These are phyloP conservation scores for Parnassius smintheus DNA, from an alignment of 2,888 invertebrate species.

Conservation along the genomic window DNA sequence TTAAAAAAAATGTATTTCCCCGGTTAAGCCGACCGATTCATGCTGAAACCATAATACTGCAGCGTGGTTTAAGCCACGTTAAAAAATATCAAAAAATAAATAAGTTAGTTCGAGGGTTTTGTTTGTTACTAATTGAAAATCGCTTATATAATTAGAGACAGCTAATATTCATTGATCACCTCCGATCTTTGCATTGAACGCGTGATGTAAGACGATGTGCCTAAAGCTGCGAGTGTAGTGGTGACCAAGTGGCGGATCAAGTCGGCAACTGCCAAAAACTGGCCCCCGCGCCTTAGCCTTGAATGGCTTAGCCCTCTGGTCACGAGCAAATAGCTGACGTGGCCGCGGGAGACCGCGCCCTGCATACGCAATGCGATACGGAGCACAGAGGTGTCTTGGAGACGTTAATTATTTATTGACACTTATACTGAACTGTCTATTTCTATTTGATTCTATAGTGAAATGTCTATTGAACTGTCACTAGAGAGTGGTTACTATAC, in stretches of 20 bases:
- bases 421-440: too few relatives aligned
- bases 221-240: slow-evolving; percentile 38
- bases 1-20: too few relatives aligned
- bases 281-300: slow-evolving; percentile 77
- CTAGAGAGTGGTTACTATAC: too few relatives aligned
- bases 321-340: slow-evolving; percentile 80
- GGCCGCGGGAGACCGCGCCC: slow-evolving; percentile 74
- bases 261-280: slow-evolving; percentile 76
- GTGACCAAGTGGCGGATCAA: slow-evolving; percentile 56
- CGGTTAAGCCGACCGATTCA: too few relatives aligned
- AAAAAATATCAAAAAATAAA: too few relatives aligned
- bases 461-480: too few relatives aligned
- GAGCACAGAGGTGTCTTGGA: slow-evolving; percentile 45
- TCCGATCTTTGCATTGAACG: slow-evolving; percentile 13
- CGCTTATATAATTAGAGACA: too few relatives aligned
- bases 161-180: background rate
- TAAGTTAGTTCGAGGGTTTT: too few relatives aligned
- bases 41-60: too few relatives aligned
- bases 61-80: too few relatives aligned
- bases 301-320: slow-evolving; percentile 80
- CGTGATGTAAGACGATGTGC: slow-evolving; percentile 32
- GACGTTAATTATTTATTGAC: slow-evolving; percentile 26
- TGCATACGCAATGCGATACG: slow-evolving; percentile 74
- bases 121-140: too few relatives aligned
- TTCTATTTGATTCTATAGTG: too few relatives aligned